A percentile compares a stretch with the other conserved stretches of the same genome.
These are phyloP conservation scores for Stegophylla sp. DNA, from an alignment of 2,888 invertebrate species.

Conservation along the genomic window DNA sequence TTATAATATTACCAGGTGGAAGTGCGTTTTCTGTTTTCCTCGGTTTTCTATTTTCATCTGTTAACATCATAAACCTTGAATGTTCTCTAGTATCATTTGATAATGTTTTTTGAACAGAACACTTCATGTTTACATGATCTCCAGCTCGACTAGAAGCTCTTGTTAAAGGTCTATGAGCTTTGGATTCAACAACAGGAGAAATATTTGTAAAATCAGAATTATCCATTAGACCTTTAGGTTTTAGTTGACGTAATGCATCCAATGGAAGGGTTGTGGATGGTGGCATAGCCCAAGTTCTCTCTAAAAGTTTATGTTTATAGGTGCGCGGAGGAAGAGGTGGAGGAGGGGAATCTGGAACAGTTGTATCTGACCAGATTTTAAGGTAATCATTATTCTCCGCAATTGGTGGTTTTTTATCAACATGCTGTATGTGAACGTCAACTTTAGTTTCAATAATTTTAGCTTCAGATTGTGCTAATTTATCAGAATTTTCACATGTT, in stretches of 20 bases:
- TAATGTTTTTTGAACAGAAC: conserved; percentile 56
- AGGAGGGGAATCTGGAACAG: conserved; percentile 62
- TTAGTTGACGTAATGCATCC: conserved; percentile 73
- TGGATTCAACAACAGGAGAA: conserved; percentile 39
- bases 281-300: conserved; percentile 71
- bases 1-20: conserved; percentile 42
- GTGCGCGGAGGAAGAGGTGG: conserved; percentile 77
- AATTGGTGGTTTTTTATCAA: conserved; percentile 64
- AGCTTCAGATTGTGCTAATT: conserved; percentile 74
- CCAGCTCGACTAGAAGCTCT: conserved; percentile 58
- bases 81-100: conserved; percentile 55
- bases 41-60: conserved; percentile 54
- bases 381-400: conserved; percentile 71
- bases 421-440: conserved; percentile 70
- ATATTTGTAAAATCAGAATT: conserved; percentile 40
- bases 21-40: conserved; percentile 44
- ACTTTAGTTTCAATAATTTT: conserved; percentile 78
- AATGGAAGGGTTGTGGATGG: conserved; percentile 67
- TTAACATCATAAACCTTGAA: conserved; percentile 57
- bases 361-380: conserved; percentile 72
- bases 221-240: conserved; percentile 65
- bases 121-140: conserved; percentile 56
- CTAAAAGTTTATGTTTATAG: conserved; percentile 74
- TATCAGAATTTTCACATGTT: conserved; percentile 53
- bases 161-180: conserved; percentile 26